Base-by-base conservation (phyloP, 2,888 invertebrate species). In the Lymantria dispar region DNA sequence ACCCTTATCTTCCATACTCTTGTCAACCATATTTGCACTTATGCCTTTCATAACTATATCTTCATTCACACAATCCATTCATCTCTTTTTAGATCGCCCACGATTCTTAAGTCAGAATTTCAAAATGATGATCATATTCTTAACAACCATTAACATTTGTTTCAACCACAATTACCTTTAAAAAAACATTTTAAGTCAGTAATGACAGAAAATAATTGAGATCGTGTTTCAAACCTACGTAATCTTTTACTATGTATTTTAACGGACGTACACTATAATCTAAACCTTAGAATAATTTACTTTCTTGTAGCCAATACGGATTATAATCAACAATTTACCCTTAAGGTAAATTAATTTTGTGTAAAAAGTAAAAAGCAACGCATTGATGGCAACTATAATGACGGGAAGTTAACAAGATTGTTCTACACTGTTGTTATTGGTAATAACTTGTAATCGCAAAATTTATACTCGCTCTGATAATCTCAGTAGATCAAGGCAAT, bases 341-440 rank as follows among this genome's bases (percentile, higher is more conserved):
- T 69, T 66, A 66, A 70, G 68, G 73, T 69, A 73, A 75, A 68
- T 73, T 73, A 69, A 75, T 76, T 70, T 74, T 69, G 61, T 69
- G 62, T 73, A 79, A 75, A 77, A 72, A 70, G 70, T 71, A 76
- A 78, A 76, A 78, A 76, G 70, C 78, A 74, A 80, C 79, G 76
- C 83, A 83, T 81, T 80, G 76, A 72, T 74, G 72, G 67, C 83
- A 82, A 83, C 80, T 76, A 85, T 80, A 74, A 78, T 80, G 80
- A 75, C 64, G 82, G 74, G 66, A 78, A 82, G 73, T 78, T 84
- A 84, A 84, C 84, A 76, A 85, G 76, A 69, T 77, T 69, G 78
- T 80, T 78, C 70, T 69, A 68, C 67, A 61, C 65, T 58, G 60
- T 68, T 70, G 73, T 73, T 77, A 74, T 76, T 72, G 69, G 69